Conservation (phyloP, 2,113 vertebrate genomes). For the Petroica traversi region DNA sequence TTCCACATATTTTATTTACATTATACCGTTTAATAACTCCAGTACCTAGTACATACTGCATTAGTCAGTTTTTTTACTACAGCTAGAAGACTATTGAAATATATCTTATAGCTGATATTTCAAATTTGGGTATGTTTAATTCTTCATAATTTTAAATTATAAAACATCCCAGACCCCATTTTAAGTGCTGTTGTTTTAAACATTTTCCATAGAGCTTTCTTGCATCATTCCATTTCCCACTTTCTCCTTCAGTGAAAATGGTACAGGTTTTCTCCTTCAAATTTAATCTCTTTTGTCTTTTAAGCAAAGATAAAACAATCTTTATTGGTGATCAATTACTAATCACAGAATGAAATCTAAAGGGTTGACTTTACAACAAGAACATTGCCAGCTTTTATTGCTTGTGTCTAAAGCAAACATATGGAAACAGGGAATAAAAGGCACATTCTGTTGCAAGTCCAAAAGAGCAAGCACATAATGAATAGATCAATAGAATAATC, state of each 20-base stretch:
- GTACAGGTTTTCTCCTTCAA: background rate
- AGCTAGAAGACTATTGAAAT: background rate
- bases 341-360: background rate
- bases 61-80: background rate
- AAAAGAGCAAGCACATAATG: conserved; percentile 25
- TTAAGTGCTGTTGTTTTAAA: background rate
- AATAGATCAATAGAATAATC: conserved; percentile 37
- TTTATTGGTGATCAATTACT: background rate
- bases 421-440: background rate
- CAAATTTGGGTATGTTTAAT: background rate
- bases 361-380: background rate
- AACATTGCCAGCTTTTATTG: background rate
- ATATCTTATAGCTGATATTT: background rate
- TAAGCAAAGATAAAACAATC: background rate
- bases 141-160: background rate
- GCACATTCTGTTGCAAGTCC: background rate
- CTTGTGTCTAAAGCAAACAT: background rate
- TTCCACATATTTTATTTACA: background rate
- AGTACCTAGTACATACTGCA: background rate
- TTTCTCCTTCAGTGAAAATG: background rate
- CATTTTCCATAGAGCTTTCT: background rate
- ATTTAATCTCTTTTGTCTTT: background rate
- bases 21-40: background rate
- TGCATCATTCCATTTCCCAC: background rate
- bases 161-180: background rate